Percentiles rank a stretch among this genome's conserved stretches.
Evolutionary conservation across 2,113 vertebrate species (phyloP).

Genomic region (Lepidothrix coronata): DNA sequence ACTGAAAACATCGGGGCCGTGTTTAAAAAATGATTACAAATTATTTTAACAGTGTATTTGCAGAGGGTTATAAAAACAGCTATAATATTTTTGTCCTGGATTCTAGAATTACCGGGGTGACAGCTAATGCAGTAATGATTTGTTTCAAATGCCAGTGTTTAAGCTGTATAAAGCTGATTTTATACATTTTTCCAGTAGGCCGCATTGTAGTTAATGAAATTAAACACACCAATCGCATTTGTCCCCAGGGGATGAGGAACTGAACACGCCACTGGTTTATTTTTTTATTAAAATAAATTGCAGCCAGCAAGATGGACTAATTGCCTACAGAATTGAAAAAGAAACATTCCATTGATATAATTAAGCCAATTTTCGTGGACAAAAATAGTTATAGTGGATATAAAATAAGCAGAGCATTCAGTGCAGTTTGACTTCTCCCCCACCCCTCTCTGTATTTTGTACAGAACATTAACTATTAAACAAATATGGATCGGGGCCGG

Average conservation of each 20-base stretch:
- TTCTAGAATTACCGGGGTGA: constrained; percentile 81
- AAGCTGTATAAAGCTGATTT: constrained; percentile 87
- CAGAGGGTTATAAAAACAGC: constrained; percentile 81
- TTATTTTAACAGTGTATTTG: constrained; percentile 79
- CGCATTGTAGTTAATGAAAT: constrained; percentile 96
- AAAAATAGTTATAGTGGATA: constrained; percentile 84
- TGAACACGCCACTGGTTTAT: constrained; percentile 89
- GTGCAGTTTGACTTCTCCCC: constrained; percentile 67
- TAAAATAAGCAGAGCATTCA: constrained; percentile 89
- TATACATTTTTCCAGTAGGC: constrained; percentile 91
- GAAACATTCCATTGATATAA: constrained; percentile 90
- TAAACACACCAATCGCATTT: constrained; percentile 90
- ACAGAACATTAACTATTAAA: constrained; percentile 87
- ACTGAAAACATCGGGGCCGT: constrained; percentile 56
- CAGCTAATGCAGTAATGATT: constrained; percentile 86
- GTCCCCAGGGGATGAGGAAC: constrained; percentile 85
- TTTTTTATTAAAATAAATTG: constrained; percentile 98
- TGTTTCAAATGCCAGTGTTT: constrained; percentile 88
- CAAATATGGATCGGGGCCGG: constrained; percentile 73
- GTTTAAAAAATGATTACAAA: constrained; percentile 78
- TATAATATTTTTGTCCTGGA: constrained; percentile 78
- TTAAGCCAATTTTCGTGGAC: constrained; percentile 93
- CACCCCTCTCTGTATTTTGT: constrained; percentile 32
- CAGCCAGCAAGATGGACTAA: constrained; percentile 91
- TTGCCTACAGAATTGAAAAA: constrained; percentile 87